These are phyloP conservation scores for Oscheius sp. DNA, from an alignment of 2,888 invertebrate genomes.

Conservation along the genomic window DNA sequence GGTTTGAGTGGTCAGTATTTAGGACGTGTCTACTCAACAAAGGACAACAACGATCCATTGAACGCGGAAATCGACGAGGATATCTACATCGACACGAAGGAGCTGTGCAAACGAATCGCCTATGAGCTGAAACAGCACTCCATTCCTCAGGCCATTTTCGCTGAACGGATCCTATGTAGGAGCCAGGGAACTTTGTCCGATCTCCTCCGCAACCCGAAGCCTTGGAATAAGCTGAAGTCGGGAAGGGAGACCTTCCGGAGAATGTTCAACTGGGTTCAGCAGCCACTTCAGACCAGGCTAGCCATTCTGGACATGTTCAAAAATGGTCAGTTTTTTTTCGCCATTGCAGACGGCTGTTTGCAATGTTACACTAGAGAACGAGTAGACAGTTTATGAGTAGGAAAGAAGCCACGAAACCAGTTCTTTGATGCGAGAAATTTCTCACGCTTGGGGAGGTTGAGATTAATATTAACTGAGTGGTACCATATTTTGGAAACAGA, in stretches of 20 bases:
- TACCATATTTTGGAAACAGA: too few species aligned
- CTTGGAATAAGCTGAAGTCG: conserved; percentile 73
- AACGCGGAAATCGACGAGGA: conserved; percentile 73
- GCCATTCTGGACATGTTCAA: conserved; percentile 72
- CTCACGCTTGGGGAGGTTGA: too few species aligned
- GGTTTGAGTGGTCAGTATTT: background rate
- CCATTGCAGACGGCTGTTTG: background rate
- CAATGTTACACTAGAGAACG: too few species aligned
- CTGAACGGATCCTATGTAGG: conserved; percentile 69
- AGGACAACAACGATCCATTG: conserved; percentile 67
- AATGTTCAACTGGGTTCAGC: conserved; percentile 73
- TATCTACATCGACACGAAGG: conserved; percentile 72
- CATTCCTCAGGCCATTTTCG: conserved; percentile 89
- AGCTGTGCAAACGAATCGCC: conserved; percentile 71
- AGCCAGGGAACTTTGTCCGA: conserved; percentile 73
- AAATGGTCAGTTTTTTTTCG: conserved; percentile 41
- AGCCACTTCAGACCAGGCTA: conserved; percentile 66
- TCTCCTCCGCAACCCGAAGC: conserved; percentile 73
- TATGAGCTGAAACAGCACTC: conserved; percentile 84
- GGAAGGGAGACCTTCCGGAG: conserved; percentile 73
- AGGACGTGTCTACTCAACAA: conserved; percentile 61
- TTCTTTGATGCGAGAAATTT: too few species aligned
- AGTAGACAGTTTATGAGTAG: too few species aligned
- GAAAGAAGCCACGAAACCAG: too few species aligned
- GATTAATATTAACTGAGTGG: too few species aligned